These are phyloP conservation scores for Apis florea DNA, from an alignment of 1,140 invertebrate species.

Conservation along the genomic window DNA sequence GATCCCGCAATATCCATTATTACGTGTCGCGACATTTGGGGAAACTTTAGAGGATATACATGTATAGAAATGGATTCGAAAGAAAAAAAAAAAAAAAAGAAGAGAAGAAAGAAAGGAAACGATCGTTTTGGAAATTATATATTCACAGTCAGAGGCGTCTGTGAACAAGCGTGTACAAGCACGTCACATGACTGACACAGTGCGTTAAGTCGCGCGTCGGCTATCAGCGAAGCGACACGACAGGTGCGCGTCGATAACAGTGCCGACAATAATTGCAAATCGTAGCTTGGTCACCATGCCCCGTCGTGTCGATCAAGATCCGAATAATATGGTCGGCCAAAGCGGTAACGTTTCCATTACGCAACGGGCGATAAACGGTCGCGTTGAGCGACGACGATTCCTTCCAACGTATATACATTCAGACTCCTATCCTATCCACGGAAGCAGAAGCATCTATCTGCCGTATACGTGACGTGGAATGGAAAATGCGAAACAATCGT, in stretches of 20 bases:
- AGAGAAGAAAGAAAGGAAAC: too few species aligned
- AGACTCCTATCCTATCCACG: not conserved
- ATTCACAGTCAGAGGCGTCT: not conserved
- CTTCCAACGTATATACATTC: not conserved
- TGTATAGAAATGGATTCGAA: not conserved
- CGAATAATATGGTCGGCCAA: slow-evolving; percentile 69
- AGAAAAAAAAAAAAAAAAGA: too few species aligned
- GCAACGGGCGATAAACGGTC: slow-evolving; percentile 67
- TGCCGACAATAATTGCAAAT: slow-evolving; percentile 76
- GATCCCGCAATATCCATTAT: not conserved
- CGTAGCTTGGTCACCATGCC: slow-evolving; percentile 66
- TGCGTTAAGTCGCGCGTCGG: slow-evolving; percentile 70
- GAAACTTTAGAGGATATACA: not conserved
- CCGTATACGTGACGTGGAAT: not conserved
- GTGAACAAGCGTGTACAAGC: slow-evolving; percentile 42
- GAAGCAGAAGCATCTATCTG: not conserved
- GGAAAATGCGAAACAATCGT: not conserved
- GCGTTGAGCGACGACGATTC: slow-evolving; percentile 42
- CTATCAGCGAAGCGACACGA: slow-evolving; percentile 72
- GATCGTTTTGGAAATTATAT: not conserved
- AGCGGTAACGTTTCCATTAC: slow-evolving; percentile 69
- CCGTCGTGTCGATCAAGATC: slow-evolving; percentile 69
- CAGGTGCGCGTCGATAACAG: slow-evolving; percentile 73
- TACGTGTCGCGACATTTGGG: not conserved
- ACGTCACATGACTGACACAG: slow-evolving; percentile 65